Evolutionary conservation across 1,140 invertebrate species (phyloP).

Genomic region (Phortica variegata): DNA sequence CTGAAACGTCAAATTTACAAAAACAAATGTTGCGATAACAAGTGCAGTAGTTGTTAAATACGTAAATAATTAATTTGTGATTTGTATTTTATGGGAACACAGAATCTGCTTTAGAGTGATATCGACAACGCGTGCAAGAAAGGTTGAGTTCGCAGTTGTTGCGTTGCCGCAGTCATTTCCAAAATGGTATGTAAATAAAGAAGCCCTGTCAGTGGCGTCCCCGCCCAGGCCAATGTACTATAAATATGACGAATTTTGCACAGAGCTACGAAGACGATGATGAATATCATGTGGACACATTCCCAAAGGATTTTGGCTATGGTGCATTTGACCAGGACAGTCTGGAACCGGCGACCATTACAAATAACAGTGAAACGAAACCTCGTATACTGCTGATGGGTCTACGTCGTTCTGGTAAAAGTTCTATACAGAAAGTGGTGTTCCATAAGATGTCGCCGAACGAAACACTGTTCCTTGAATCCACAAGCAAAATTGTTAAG

Average conservation of each 20-base stretch:
- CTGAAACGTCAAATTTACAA: too few relatives aligned
- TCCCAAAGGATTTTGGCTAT: slow-evolving; percentile 92
- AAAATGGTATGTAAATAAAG: slow-evolving; percentile 42
- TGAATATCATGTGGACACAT: slow-evolving; percentile 69
- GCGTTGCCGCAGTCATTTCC: too few relatives aligned
- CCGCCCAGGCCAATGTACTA: slow-evolving; percentile 6
- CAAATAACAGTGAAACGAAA: slow-evolving; percentile 61
- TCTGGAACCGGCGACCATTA: slow-evolving; percentile 27
- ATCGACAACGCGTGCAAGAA: too few relatives aligned
- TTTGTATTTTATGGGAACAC: too few relatives aligned
- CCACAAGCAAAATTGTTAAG: slow-evolving; percentile 98
- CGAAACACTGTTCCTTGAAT: slow-evolving; percentile 98
- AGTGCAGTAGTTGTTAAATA: too few relatives aligned
- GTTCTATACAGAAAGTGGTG: slow-evolving; percentile 99
- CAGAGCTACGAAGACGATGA: slow-evolving; percentile 72
- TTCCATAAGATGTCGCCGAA: slow-evolving; percentile 99
- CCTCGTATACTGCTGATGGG: slow-evolving; percentile 96
- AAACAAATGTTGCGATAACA: too few relatives aligned
- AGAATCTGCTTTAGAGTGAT: too few relatives aligned
- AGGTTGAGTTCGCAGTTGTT: too few relatives aligned
- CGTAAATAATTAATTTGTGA: too few relatives aligned
- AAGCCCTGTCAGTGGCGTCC: slow-evolving; percentile 26
- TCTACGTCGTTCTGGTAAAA: slow-evolving; percentile 95
- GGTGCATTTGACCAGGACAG: slow-evolving; percentile 77
- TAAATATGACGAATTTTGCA: neutral